Evolutionary conservation across 2,888 invertebrate species (phyloP).

Genomic region (Cheilosia pagana): DNA sequence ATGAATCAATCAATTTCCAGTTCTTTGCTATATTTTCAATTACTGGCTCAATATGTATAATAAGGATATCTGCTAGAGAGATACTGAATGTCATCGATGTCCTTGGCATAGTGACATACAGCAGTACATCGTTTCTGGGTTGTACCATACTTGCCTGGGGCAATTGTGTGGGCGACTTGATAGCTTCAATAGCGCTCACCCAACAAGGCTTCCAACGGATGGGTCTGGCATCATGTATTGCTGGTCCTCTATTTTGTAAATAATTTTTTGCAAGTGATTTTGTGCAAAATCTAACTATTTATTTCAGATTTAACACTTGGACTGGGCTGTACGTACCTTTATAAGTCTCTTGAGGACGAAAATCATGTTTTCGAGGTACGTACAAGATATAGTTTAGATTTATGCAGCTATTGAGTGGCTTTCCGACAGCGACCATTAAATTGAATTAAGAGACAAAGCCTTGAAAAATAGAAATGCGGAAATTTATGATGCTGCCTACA

Average conservation of each 20-base stretch:
- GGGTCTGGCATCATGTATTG: slow-evolving; percentile 88
- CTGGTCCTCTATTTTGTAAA: slow-evolving; percentile 88
- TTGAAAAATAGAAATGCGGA: no score
- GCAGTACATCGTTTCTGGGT: slow-evolving; percentile 86
- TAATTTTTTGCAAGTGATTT: neutral
- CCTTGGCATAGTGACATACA: slow-evolving; percentile 85
- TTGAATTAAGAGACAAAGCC: no score
- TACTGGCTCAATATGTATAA: slow-evolving; percentile 84
- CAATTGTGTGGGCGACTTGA: slow-evolving; percentile 84
- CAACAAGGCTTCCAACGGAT: slow-evolving; percentile 86
- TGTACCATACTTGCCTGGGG: slow-evolving; percentile 88
- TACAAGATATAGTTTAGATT: neutral
- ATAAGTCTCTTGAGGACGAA: slow-evolving; percentile 32
- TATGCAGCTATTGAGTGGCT: no score
- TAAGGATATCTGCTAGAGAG: slow-evolving; percentile 86
- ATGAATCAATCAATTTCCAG: no score
- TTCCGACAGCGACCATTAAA: no score
- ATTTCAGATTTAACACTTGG: slow-evolving; percentile 71
- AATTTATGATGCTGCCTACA: no score
- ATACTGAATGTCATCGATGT: slow-evolving; percentile 85
- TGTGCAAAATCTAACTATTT: neutral
- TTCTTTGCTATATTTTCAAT: slow-evolving; percentile 76
- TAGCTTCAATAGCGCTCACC: slow-evolving; percentile 86
- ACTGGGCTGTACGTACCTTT: slow-evolving; percentile 73
- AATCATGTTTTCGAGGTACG: slow-evolving; percentile 12